phyloP scores from a whole-genome alignment of 1,140 invertebrate species.

The Apolygus lucorum region DNA sequence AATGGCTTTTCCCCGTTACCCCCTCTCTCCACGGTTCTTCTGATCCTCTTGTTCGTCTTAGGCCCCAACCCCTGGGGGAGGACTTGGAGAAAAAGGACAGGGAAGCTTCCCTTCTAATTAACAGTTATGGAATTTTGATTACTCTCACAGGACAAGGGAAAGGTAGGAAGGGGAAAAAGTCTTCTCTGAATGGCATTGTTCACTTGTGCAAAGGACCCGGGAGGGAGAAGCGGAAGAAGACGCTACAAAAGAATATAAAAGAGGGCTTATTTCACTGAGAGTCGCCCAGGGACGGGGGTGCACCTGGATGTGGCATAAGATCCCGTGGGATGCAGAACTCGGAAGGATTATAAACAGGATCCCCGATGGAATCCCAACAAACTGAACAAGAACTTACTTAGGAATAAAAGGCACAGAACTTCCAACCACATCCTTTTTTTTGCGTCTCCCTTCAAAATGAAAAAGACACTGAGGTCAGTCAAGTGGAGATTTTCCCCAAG shows the following conservation, averaged over 20 bases:
- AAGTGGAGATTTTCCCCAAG: background rate
- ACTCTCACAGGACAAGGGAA: background rate
- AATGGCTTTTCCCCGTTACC: background rate
- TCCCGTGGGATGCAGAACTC: constrained; percentile 5
- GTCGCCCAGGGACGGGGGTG: background rate
- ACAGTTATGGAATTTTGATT: constrained; percentile 17
- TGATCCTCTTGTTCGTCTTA: too few relatives aligned
- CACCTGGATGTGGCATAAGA: background rate
- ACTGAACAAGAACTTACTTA: constrained; percentile 2
- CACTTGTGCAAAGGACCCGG: background rate
- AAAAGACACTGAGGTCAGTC: constrained; percentile 5
- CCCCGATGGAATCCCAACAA: background rate
- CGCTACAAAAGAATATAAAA: background rate
- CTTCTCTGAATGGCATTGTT: constrained; percentile 9
- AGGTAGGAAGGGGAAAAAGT: background rate
- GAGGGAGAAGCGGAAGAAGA: background rate
- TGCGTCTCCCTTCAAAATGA: background rate
- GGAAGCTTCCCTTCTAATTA: constrained; percentile 13
- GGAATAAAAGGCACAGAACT: background rate
- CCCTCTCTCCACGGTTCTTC: background rate
- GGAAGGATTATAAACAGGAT: background rate
- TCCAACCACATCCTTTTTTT: background rate
- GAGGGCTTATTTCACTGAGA: constrained; percentile 6
- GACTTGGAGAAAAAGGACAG: background rate
- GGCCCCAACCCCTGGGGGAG: background rate